A percentile compares a stretch with the other conserved stretches of the same genome.
phyloP scores from a whole-genome alignment of 2,888 invertebrate genomes.

The Tuta absoluta region DNA sequence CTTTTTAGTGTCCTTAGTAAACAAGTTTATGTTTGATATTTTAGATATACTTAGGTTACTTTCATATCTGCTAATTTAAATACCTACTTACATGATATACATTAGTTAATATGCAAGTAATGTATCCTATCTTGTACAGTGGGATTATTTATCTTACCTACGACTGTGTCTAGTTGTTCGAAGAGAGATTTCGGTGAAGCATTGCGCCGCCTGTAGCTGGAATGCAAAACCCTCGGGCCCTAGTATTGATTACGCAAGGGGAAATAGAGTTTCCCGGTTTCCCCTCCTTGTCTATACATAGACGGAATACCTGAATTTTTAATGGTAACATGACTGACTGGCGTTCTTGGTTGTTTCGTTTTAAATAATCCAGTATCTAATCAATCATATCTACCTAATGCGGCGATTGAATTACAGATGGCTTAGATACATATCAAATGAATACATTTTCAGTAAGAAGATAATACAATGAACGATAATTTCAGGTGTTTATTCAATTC shows the following conservation, averaged over 20 bases:
- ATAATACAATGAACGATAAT: background rate
- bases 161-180: conserved; percentile 1
- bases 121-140: background rate
- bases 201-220: conserved; percentile 30
- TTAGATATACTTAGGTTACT: background rate
- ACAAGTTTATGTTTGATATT: background rate
- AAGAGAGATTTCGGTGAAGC: conserved; percentile 34
- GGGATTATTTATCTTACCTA: background rate
- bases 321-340: conserved; percentile 32
- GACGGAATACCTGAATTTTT: conserved; percentile 40
- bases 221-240: conserved; percentile 40
- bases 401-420: background rate
- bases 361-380: background rate
- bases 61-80: background rate
- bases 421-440: background rate
- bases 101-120: background rate
- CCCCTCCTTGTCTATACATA: conserved; percentile 42
- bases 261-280: conserved; percentile 42
- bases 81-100: background rate
- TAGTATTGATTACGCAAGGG: conserved; percentile 57
- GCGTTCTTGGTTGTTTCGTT: background rate
- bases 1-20: conserved; percentile 15
- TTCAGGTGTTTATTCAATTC: conserved; percentile 5
- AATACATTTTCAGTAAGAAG: background rate
- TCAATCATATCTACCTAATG: background rate